Evolutionary conservation across 2,797 vertebrate species (phyloP).

Genomic region (Acanthopagrus latus): DNA sequence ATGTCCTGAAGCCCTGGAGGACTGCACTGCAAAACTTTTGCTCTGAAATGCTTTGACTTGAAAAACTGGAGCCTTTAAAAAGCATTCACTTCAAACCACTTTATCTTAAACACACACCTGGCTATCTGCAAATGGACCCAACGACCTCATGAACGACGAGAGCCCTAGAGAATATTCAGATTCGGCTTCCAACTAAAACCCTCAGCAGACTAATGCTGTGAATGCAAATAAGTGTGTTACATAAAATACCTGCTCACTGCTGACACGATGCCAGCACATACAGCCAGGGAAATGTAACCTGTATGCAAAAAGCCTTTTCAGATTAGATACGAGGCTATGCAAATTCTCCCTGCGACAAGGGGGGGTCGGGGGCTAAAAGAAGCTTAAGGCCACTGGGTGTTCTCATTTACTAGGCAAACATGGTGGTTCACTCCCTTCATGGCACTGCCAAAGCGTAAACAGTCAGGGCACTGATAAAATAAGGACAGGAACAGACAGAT

Average conservation of each 20-base stretch:
- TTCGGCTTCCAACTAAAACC: slow-evolving; percentile 60
- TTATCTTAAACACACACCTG: slow-evolving; percentile 66
- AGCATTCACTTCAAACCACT: slow-evolving; percentile 39
- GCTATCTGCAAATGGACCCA: slow-evolving; percentile 53
- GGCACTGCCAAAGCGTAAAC: slow-evolving; percentile 76
- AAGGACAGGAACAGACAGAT: slow-evolving; percentile 68
- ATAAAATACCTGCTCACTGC: slow-evolving; percentile 73
- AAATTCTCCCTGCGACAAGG: slow-evolving; percentile 68
- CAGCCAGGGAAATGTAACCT: slow-evolving; percentile 76
- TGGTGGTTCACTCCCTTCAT: slow-evolving; percentile 71
- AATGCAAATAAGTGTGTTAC: slow-evolving; percentile 78
- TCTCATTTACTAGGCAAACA: slow-evolving; percentile 84
- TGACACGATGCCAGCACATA: slow-evolving; percentile 63
- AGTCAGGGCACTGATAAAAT: slow-evolving; percentile 70
- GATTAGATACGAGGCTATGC: slow-evolving; percentile 81
- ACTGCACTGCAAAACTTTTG: not conserved
- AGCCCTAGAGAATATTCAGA: slow-evolving; percentile 49
- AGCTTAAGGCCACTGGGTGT: slow-evolving; percentile 71
- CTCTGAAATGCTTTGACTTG: slow-evolving; percentile 10
- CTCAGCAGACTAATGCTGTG: slow-evolving; percentile 59
- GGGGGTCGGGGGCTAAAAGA: slow-evolving; percentile 51
- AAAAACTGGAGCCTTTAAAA: slow-evolving; percentile 35
- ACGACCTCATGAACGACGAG: slow-evolving; percentile 52
- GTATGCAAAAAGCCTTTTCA: slow-evolving; percentile 82
- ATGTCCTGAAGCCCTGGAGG: slow-evolving; percentile 19